These are phyloP conservation scores for Drosophila mayri DNA, from an alignment of 1,140 invertebrate genomes.

Conservation along the genomic window DNA sequence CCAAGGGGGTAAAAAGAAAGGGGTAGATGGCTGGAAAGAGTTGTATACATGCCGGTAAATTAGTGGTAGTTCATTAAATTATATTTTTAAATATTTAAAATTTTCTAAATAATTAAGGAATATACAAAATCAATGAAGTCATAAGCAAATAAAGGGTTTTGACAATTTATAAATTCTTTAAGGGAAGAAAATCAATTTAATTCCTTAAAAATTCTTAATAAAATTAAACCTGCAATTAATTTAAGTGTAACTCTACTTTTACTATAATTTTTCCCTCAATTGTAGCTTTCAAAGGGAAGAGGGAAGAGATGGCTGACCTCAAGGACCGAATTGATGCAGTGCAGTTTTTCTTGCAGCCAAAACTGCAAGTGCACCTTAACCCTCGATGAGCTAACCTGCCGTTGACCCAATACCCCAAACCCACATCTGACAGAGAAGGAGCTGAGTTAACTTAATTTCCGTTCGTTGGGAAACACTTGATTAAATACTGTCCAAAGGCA, in stretches of 20 bases:
- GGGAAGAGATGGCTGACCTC: not conserved
- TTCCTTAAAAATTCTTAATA: not conserved
- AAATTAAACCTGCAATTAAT: not conserved
- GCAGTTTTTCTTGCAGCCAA: constrained; percentile 40
- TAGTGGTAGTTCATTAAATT: not conserved
- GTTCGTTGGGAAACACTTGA: constrained; percentile 33
- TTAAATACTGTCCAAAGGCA: constrained; percentile 49
- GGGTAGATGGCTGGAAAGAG: not conserved
- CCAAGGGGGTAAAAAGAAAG: not conserved
- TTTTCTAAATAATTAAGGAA: too few species aligned
- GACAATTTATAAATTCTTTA: too few species aligned
- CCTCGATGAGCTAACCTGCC: constrained; percentile 1
- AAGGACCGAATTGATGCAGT: constrained; percentile 48
- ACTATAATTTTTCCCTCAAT: not conserved
- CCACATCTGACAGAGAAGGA: not conserved
- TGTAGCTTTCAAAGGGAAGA: not conserved
- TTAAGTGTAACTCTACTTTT: not conserved
- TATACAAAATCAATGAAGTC: too few species aligned
- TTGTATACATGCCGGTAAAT: not conserved
- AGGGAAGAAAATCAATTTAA: too few species aligned
- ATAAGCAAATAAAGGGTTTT: too few species aligned
- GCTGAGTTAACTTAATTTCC: constrained; percentile 30
- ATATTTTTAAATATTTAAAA: too few species aligned
- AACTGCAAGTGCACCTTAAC: constrained; percentile 46
- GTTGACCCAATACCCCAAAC: constrained; percentile 11